Conservation (phyloP, 2,888 invertebrate genomes). For the Parasteatoda lunata region DNA sequence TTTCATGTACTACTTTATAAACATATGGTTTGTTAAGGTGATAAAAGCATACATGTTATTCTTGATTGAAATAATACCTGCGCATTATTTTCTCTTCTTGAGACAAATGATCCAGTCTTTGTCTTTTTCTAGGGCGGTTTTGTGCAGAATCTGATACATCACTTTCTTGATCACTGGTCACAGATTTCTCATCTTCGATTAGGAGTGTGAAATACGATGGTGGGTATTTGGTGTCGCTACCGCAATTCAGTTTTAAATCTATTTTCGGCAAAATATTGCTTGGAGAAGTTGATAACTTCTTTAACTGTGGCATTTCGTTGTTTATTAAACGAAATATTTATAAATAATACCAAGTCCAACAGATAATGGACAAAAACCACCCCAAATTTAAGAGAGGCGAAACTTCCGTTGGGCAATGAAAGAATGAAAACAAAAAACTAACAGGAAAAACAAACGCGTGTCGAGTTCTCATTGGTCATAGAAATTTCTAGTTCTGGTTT, state of each 20-base stretch:
- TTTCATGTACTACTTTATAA: too few species aligned
- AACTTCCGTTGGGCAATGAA: conserved; percentile 1
- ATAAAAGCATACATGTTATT: too few species aligned
- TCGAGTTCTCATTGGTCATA: conserved; percentile 46
- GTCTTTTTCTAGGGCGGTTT: conserved; percentile 80
- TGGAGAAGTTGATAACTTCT: conserved; percentile 18
- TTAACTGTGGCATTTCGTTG: conserved; percentile 52
- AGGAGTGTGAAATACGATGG: conserved; percentile 30
- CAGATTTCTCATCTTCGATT: conserved; percentile 17
- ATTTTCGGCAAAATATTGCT: conserved; percentile 52
- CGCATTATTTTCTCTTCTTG: conserved; percentile 91
- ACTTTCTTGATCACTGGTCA: conserved; percentile 53
- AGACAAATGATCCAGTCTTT: conserved; percentile 85
- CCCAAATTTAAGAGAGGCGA: neutral
- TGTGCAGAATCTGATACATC: conserved; percentile 36
- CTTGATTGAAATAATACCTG: conserved; percentile 80
- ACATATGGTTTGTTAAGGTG: too few species aligned
- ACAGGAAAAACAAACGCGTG: conserved; percentile 25
- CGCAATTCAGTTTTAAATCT: neutral
- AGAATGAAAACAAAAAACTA: conserved; percentile 28
- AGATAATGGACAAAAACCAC: neutral
- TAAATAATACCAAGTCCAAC: neutral
- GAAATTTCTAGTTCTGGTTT: conserved; percentile 23
- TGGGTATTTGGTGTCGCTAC: conserved; percentile 1
- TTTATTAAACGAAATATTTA: neutral